Conservation (phyloP, 2,113 vertebrate species). For the Cheirogaleus medius region DNA sequence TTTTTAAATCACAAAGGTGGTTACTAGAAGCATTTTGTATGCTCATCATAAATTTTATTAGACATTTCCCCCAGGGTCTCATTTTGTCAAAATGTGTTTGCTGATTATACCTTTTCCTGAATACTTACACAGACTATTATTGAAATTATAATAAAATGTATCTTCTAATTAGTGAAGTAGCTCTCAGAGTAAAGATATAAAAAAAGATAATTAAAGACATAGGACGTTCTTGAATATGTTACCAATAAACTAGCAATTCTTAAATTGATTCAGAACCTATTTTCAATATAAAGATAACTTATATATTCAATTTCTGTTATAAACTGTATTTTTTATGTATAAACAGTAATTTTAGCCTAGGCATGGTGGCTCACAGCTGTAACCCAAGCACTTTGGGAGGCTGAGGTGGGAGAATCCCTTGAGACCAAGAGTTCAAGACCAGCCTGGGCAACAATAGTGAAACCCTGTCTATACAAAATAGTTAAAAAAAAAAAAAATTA, state of each 20-base stretch:
- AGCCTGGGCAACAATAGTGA: no score
- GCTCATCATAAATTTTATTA: slow-evolving; percentile 35
- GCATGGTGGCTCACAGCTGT: no score
- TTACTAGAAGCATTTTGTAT: background rate
- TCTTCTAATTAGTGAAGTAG: slow-evolving; percentile 14
- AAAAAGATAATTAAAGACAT: background rate
- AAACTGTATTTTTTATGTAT: background rate
- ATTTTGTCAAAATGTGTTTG: background rate
- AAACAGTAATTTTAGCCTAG: background rate
- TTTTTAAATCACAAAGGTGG: background rate
- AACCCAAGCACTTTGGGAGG: no score
- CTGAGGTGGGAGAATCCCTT: no score
- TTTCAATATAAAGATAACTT: background rate
- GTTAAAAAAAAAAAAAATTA: no score
- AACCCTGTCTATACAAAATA: no score
- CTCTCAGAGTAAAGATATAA: background rate
- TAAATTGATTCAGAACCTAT: background rate
- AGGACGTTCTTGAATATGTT: background rate
- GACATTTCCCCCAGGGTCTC: background rate
- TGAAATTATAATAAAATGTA: background rate
- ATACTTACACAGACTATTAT: background rate
- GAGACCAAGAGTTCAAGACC: no score
- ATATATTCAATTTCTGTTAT: background rate
- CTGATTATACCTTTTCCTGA: background rate
- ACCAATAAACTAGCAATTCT: background rate